Conservation (phyloP, 2,797 vertebrate genomes). For the Perdix hodgsoniae region DNA sequence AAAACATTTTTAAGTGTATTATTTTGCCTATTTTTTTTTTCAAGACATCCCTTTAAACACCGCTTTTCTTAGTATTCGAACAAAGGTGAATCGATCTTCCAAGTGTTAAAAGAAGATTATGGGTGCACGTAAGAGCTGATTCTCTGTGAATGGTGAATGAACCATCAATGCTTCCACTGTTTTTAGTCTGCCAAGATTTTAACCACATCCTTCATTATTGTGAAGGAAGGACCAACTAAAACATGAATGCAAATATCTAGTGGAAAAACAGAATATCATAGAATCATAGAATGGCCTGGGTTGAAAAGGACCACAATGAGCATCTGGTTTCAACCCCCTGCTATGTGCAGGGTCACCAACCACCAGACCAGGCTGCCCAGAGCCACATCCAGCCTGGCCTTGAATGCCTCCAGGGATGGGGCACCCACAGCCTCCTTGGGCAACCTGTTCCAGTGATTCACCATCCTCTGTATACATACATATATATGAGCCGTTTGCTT, state of each 20-base stretch:
- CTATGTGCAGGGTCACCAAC: too few species aligned
- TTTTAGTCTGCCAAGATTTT: neutral
- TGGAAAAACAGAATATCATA: neutral
- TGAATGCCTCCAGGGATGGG: too few species aligned
- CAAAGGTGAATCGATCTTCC: neutral
- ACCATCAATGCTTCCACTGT: constrained; percentile 22
- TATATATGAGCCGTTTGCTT: neutral
- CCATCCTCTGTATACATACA: too few species aligned
- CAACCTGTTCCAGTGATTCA: too few species aligned
- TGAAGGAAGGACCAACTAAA: neutral
- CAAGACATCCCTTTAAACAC: neutral
- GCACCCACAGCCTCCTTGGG: too few species aligned
- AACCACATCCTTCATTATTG: neutral
- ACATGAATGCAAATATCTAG: neutral
- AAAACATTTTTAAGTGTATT: neutral
- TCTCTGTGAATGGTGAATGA: neutral
- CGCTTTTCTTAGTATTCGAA: neutral
- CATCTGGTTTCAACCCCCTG: too few species aligned
- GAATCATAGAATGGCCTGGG: too few species aligned
- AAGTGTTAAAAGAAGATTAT: constrained; percentile 2
- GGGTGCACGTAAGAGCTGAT: neutral
- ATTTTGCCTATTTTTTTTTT: neutral
- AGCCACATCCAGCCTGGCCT: too few species aligned
- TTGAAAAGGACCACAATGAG: too few species aligned
- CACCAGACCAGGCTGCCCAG: too few species aligned